Evolutionary conservation across 2,797 vertebrate species (phyloP).

Genomic region (Halcyon chelicuti): DNA sequence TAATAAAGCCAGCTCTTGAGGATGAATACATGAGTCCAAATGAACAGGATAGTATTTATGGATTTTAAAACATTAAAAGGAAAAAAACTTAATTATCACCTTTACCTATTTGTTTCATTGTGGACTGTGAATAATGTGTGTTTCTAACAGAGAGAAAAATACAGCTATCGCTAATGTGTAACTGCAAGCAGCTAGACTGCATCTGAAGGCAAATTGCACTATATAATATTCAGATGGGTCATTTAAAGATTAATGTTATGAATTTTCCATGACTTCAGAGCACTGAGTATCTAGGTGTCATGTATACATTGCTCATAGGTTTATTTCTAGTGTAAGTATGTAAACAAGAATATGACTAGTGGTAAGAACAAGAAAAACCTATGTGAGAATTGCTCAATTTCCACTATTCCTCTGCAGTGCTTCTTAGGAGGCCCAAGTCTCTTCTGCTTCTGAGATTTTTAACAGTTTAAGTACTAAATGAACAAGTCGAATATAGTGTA

Average conservation of each 20-base stretch:
- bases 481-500: constrained; percentile 83
- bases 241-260: constrained; percentile 51
- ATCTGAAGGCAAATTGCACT: constrained; percentile 25
- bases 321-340: background rate
- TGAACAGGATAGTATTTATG: background rate
- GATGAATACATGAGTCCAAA: background rate
- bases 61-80: background rate
- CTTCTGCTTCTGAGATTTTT: constrained; percentile 10
- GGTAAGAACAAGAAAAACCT: constrained; percentile 4
- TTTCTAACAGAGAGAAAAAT: background rate
- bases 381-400: background rate
- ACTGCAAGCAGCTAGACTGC: background rate
- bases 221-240: constrained; percentile 32
- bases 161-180: background rate
- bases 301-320: background rate
- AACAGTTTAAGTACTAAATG: constrained; percentile 59
- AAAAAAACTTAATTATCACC: background rate
- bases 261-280: constrained; percentile 28
- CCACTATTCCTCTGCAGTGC: background rate
- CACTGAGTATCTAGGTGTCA: background rate
- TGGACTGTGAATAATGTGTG: background rate
- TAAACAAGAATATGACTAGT: background rate
- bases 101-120: background rate
- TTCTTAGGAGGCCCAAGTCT: background rate
- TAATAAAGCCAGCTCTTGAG: background rate